These are phyloP conservation scores for Encarsia formosa DNA, from an alignment of 2,888 invertebrate species.

Conservation along the genomic window DNA sequence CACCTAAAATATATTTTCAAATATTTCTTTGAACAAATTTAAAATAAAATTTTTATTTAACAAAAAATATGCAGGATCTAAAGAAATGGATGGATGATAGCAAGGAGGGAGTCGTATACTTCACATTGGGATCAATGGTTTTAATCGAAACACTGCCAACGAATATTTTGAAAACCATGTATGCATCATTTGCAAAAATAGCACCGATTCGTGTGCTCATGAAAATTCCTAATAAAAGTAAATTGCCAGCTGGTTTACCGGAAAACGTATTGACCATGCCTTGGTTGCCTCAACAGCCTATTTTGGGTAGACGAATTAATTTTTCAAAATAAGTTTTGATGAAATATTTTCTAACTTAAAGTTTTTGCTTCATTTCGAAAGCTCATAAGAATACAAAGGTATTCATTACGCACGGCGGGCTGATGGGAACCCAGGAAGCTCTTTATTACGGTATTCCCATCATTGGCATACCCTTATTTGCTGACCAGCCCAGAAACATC, in stretches of 20 bases:
- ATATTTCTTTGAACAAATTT: not conserved
- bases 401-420: slow-evolving; percentile 44
- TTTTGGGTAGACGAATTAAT: slow-evolving; percentile 21
- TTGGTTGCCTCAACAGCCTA: slow-evolving; percentile 37
- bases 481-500: slow-evolving; percentile 36
- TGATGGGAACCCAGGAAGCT: slow-evolving; percentile 40
- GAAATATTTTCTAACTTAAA: not conserved
- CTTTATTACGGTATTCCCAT: slow-evolving; percentile 38
- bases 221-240: slow-evolving; percentile 29
- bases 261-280: slow-evolving; percentile 31
- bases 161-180: slow-evolving; percentile 31
- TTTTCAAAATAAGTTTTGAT: not conserved
- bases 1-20: not conserved
- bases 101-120: slow-evolving; percentile 36
- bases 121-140: slow-evolving; percentile 40
- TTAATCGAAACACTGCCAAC: slow-evolving; percentile 34
- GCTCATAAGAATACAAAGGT: slow-evolving; percentile 39
- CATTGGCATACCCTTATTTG: slow-evolving; percentile 42
- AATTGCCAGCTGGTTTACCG: slow-evolving; percentile 35
- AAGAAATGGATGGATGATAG: slow-evolving; percentile 37
- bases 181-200: slow-evolving; percentile 34
- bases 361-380: not conserved
- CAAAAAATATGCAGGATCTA: slow-evolving; percentile 31
- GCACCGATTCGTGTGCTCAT: slow-evolving; percentile 36
- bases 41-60: not conserved